Evolutionary conservation across 37 sponge, comb jelly and placozoan genomes (phyloP).

Genomic region (Agelas oroides): DNA sequence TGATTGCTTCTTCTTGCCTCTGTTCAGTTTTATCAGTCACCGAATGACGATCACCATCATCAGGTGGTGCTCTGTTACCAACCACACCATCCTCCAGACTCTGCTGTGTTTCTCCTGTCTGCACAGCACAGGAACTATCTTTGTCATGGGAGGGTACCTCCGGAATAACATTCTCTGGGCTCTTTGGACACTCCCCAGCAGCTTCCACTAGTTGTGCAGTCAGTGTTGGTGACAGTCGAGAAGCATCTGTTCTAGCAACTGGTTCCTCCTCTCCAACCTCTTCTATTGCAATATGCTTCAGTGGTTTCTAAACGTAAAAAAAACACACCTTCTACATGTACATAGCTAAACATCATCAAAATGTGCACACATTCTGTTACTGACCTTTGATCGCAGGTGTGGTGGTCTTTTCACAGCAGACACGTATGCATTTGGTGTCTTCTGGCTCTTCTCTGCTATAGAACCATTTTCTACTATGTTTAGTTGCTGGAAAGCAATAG

Average conservation of each 20-base stretch:
- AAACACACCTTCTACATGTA: neutral
- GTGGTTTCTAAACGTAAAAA: constrained; percentile 52
- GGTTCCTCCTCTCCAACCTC: constrained; percentile 38
- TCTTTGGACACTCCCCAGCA: neutral
- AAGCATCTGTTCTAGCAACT: neutral
- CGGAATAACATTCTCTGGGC: no score
- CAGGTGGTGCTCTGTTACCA: no score
- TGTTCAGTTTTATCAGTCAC: no score
- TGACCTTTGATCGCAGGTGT: constrained; percentile 80
- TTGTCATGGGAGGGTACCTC: no score
- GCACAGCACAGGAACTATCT: no score
- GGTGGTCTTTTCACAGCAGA: constrained; percentile 68
- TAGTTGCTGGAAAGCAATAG: no score
- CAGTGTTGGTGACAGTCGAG: neutral
- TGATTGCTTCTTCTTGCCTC: no score
- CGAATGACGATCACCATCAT: no score
- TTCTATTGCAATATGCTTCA: constrained; percentile 66
- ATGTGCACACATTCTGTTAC: no score
- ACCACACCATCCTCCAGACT: no score
- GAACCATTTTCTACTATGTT: neutral
- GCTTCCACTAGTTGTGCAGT: neutral
- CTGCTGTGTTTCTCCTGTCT: no score
- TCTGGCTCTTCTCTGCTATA: neutral
- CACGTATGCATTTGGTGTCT: constrained; percentile 19
- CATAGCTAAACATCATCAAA: no score